Evolutionary conservation across 2,113 vertebrate genomes (phyloP), one percentile per base, ranked within the genome.

Genomic region (Myotis brandtii): DNA sequence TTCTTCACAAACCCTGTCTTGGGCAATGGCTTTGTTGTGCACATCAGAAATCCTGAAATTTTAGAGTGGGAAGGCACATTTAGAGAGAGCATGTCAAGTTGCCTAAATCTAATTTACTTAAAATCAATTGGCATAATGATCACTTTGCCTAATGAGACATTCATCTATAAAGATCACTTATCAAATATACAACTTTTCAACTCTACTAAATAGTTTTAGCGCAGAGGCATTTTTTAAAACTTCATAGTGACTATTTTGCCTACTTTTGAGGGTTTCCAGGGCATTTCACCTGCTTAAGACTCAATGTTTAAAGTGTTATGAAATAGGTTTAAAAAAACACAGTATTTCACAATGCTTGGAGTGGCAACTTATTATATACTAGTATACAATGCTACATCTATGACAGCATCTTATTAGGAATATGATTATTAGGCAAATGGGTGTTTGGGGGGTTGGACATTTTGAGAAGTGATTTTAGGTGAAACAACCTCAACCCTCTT

Each of bases 81-180:
- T 46, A 48, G 27, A 27, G 13, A 9, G 5, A 86, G 20, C 64
- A 67, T 79, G 25, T 95, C 27, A 89, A 96, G 91, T 72, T 86
- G 62, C 50, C 43, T 79, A 76, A 93, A 84, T 54, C 2, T 48
- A 72, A 87, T 95, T 92, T 93, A 66, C n/a, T 93, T 92, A 75
- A 93, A 94, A 80, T 95, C 50, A 84, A 5, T 84, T 76, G 79
- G 18, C 48, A 67, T 89, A 96, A 79, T 72, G 89, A 94, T 84
- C 69, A 84, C 66, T 95, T 86, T 96, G 27, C 67, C 20, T 94
- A 92, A 94, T 94, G 37, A 87, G 43, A 81, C 32, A 84, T 66
- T 94, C 50, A 76, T 91, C 43, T 94, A 83, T 89, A 91, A 89
- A 56, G 9, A 82, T 86, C 73, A 83, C 69, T 91, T 91, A 83